These are phyloP conservation scores for Metridium senile DNA, from an alignment of 92 coral and sea anemone species.

Conservation along the genomic window DNA sequence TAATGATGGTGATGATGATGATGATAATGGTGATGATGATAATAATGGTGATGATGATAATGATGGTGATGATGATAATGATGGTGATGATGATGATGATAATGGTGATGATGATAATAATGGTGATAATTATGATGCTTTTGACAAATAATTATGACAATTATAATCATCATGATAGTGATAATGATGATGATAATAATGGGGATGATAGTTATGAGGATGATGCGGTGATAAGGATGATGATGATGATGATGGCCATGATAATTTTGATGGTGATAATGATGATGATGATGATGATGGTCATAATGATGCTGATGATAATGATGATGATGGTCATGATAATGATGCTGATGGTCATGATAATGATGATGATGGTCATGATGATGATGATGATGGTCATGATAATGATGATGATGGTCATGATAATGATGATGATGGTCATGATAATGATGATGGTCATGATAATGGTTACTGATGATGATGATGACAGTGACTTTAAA, in stretches of 20 bases:
- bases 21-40: slow-evolving; percentile 6
- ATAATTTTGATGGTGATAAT: slow-evolving; percentile 8
- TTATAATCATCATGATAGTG: background rate
- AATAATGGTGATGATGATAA: slow-evolving; percentile 1
- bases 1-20: background rate
- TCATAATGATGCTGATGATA: background rate
- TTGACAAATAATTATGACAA: background rate
- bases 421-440: background rate
- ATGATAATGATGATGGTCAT: background rate
- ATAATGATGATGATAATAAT: too few species aligned
- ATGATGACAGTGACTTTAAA: background rate
- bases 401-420: background rate
- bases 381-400: slow-evolving; percentile 7
- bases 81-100: slow-evolving; percentile 7
- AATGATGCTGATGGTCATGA: slow-evolving; percentile 7
- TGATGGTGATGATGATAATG: slow-evolving; percentile 12
- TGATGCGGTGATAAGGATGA: slow-evolving; percentile 2
- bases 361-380: slow-evolving; percentile 2
- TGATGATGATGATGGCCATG: slow-evolving; percentile 2
- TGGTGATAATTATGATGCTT: slow-evolving; percentile 4
- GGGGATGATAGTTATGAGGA: slow-evolving; percentile 5
- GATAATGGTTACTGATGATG: too few species aligned
- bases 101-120: background rate
- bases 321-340: slow-evolving; percentile 5
- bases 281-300: slow-evolving; percentile 3